A percentile compares a stretch with the other conserved stretches of the same genome.
These are phyloP conservation scores for Penaeus chinensis DNA, from an alignment of 1,140 invertebrate genomes.

Conservation along the genomic window DNA sequence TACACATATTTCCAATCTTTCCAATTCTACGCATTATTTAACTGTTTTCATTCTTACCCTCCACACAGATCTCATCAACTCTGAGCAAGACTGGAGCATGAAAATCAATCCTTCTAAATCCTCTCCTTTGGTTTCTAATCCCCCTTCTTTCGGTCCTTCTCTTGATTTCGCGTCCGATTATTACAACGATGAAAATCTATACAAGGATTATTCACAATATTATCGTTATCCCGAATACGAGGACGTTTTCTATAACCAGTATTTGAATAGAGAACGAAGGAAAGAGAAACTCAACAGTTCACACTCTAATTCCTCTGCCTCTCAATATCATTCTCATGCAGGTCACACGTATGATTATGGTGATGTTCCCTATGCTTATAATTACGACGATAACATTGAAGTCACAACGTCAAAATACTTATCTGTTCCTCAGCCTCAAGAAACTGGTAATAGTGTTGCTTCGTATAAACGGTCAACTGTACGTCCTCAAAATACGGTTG, in stretches of 20 bases:
- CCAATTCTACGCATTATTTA: neutral
- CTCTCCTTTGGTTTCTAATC: neutral
- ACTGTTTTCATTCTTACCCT: neutral
- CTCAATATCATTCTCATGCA: neutral
- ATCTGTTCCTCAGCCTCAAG: no score
- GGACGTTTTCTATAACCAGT: no score
- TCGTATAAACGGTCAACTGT: no score
- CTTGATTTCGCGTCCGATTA: neutral
- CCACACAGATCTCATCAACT: conserved; percentile 35
- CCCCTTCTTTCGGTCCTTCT: conserved; percentile 13
- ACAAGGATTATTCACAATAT: no score
- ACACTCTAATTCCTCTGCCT: no score
- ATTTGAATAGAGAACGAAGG: no score
- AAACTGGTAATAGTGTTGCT: no score
- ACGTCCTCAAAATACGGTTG: no score
- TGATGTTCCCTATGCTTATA: neutral
- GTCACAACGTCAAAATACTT: no score
- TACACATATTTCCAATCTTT: neutral
- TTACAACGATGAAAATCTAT: no score
- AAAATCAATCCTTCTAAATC: conserved; percentile 29
- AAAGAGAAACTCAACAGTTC: no score
- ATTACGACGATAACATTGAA: neutral
- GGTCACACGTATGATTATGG: neutral
- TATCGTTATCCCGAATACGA: no score
- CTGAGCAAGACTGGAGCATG: conserved; percentile 55